These are phyloP conservation scores for Pempheris klunzingeri DNA, from an alignment of 2,797 vertebrate genomes.

Conservation along the genomic window DNA sequence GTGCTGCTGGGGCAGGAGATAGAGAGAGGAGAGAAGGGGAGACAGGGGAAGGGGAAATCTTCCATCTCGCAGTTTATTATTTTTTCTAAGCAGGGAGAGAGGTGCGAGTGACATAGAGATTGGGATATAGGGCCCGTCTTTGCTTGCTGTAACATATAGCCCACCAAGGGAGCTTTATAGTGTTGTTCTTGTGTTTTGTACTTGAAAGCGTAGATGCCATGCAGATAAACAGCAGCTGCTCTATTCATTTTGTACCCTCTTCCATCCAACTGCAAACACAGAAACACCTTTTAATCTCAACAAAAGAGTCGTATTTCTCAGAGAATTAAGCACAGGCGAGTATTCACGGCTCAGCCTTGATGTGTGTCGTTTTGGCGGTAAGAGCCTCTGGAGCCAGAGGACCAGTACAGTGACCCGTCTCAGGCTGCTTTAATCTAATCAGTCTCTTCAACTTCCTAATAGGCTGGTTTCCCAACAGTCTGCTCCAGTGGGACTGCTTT, in stretches of 20 bases:
- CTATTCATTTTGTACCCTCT: conserved; percentile 63
- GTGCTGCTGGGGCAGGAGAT: conserved; percentile 33
- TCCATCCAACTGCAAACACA: conserved; percentile 52
- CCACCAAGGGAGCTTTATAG: conserved; percentile 64
- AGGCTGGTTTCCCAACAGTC: conserved; percentile 66
- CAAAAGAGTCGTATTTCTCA: conserved; percentile 55
- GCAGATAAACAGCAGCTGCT: conserved; percentile 70
- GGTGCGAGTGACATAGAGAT: conserved; percentile 20
- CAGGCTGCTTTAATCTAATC: conserved; percentile 73
- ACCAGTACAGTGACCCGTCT: conserved; percentile 65
- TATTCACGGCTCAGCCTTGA: conserved; percentile 9
- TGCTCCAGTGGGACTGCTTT: conserved; percentile 64
- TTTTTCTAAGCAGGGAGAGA: conserved; percentile 44
- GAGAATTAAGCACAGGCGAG: conserved; percentile 46
- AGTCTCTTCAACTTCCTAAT: conserved; percentile 76
- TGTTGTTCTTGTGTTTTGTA: conserved; percentile 57
- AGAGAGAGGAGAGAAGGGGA: neutral
- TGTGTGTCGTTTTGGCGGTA: conserved; percentile 31
- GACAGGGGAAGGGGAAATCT: conserved; percentile 31
- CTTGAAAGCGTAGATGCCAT: conserved; percentile 66
- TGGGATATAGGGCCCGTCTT: conserved; percentile 35
- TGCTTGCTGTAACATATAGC: conserved; percentile 61
- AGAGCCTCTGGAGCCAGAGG: conserved; percentile 62
- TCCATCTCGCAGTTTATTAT: conserved; percentile 64
- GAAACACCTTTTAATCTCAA: conserved; percentile 64